These are phyloP conservation scores for Himalopsyche tibetana DNA, from an alignment of 2,888 invertebrate species.

Conservation along the genomic window DNA sequence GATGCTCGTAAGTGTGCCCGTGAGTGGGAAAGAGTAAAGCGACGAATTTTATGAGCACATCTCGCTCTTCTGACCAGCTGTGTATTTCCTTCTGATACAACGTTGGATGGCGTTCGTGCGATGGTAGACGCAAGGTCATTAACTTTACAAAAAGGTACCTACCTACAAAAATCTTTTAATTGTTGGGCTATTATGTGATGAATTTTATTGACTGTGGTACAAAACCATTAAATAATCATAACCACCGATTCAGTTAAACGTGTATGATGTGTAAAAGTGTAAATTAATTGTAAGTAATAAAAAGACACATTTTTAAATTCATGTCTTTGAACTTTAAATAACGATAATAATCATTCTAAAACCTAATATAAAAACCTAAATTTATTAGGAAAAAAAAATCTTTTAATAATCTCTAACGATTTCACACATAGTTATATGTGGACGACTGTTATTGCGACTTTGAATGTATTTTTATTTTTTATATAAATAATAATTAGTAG, in stretches of 20 bases:
- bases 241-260: background rate
- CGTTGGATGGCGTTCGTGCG: slow-evolving; percentile 46
- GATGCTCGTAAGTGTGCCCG: slow-evolving; percentile 46
- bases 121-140: slow-evolving; percentile 50
- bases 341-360: too few relatives aligned
- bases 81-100: slow-evolving; percentile 49
- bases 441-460: too few relatives aligned
- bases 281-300: too few relatives aligned
- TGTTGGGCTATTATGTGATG: background rate
- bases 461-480: too few relatives aligned
- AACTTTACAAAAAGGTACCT: slow-evolving; percentile 36
- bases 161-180: background rate
- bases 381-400: too few relatives aligned
- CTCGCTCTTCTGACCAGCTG: slow-evolving; percentile 60
- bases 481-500: too few relatives aligned
- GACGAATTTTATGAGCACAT: slow-evolving; percentile 51
- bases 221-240: background rate
- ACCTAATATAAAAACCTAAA: too few relatives aligned
- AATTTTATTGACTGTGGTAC: background rate
- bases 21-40: slow-evolving; percentile 45
- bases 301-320: too few relatives aligned
- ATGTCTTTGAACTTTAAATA: too few relatives aligned
- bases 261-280: background rate
- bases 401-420: too few relatives aligned
- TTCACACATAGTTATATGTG: too few relatives aligned